phyloP scores from a whole-genome alignment of 2,888 invertebrate species.

The Catocala nupta region DNA sequence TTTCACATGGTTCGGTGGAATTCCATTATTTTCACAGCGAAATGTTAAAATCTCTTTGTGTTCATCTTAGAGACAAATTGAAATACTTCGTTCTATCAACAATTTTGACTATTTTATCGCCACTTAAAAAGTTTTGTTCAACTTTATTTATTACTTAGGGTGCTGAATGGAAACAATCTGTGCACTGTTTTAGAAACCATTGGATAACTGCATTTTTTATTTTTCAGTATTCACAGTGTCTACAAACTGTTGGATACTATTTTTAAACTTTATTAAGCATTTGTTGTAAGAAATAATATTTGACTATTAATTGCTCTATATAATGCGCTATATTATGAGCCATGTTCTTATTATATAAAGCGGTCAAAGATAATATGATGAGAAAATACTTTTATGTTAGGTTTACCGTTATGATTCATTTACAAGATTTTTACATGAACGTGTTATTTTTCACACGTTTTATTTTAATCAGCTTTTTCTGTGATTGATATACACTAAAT shows the following conservation, averaged over 20 bases:
- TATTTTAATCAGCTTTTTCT: too few species aligned
- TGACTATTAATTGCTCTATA: too few species aligned
- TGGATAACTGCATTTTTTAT: background rate
- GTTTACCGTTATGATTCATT: too few species aligned
- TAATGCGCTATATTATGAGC: too few species aligned
- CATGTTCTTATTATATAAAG: too few species aligned
- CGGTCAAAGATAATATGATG: too few species aligned
- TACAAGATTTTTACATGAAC: background rate
- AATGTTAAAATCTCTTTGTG: constrained; percentile 34
- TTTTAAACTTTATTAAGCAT: background rate
- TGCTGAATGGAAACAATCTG: constrained; percentile 7
- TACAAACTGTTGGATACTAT: constrained; percentile 1
- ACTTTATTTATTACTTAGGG: background rate
- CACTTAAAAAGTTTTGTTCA: constrained; percentile 7
- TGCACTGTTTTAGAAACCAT: constrained; percentile 1
- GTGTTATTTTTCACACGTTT: background rate
- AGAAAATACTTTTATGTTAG: too few species aligned
- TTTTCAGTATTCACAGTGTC: background rate
- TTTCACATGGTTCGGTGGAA: constrained; percentile 34
- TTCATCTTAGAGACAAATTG: constrained; percentile 34
- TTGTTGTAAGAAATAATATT: too few species aligned
- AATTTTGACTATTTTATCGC: constrained; percentile 10
- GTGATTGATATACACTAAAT: too few species aligned
- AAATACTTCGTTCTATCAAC: constrained; percentile 29
- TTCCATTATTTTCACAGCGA: constrained; percentile 19